Base-by-base conservation (phyloP, 2,797 vertebrate species). In the Pantherophis alleghaniensis region DNA sequence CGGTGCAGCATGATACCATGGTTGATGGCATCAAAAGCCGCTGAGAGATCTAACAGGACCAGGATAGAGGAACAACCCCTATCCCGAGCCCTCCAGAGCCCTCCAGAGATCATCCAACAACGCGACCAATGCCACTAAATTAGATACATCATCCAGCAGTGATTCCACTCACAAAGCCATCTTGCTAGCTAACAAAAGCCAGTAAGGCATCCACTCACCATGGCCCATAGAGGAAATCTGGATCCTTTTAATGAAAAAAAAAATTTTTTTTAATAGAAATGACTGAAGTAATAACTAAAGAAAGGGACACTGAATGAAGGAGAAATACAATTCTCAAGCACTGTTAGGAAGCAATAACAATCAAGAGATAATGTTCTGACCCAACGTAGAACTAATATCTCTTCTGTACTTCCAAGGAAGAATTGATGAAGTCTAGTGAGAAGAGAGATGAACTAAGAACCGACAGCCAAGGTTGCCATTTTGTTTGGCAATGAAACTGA, bases 281-380 rank as follows among this genome's bases (percentile, higher is more conserved):
- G 93, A 92, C 89, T 92, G 87, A 92, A 87, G 66, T 66, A 94
- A 87, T 42, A 37, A 37, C 37, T 79, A 18, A 74, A 92, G 92
- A 69, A 93, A 90, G 86, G 47, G 87, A 74, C 74, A 53, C 74
- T 22, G 24, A 16, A 32, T 83, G 88, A 90, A 92, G 91, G 91
- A 92, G 79, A 74, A 89, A 22, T 18, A 4, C 13, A 22, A 22
- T 42, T 91, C 37, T 87, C 74, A 57, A n/a, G 22, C 53, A 88
- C 10, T 51, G 20, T 57, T 57, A 42, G 24, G 12, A 87, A 92
- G 86, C 63, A 59, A 16, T 4, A 16, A 79, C 20, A 37, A 61
- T 93, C 55, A 63, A 47, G 57, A 55, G 32, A 37, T 61, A 69
- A 92, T 18, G 14, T 86, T 53, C 16, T 24, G 47, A 57, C 56